phyloP scores from a whole-genome alignment of 1,140 invertebrate genomes.

The Uloborus diversus region DNA sequence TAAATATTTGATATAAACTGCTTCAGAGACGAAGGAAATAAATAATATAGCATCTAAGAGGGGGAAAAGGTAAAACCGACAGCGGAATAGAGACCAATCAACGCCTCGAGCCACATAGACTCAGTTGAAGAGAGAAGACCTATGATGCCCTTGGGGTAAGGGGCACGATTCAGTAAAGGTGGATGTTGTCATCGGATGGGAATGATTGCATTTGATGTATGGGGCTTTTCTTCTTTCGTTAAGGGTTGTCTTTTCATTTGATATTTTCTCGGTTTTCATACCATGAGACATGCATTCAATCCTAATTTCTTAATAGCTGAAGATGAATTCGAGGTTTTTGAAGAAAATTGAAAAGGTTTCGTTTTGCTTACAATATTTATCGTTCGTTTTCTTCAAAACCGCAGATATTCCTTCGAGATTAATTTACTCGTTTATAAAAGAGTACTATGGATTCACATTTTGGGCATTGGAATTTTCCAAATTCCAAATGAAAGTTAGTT shows the following conservation, averaged over 20 bases:
- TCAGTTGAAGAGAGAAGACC: neutral
- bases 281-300: neutral
- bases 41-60: constrained; percentile 9
- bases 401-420: no score
- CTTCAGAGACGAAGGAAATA: constrained; percentile 13
- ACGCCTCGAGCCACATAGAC: constrained; percentile 2
- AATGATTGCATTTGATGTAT: constrained; percentile 48
- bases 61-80: constrained; percentile 3
- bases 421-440: no score
- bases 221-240: constrained; percentile 9
- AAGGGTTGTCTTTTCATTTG: neutral
- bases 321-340: no score
- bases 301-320: neutral
- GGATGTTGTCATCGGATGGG: constrained; percentile 38
- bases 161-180: constrained; percentile 16
- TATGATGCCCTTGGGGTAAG: constrained; percentile 1
- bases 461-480: no score
- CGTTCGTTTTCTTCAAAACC: no score
- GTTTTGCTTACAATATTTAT: no score
- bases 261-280: neutral
- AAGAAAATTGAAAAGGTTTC: no score
- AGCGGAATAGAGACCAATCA: constrained; percentile 30
- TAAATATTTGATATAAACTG: neutral
- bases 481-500: no score
- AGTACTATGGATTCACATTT: no score